These are phyloP conservation scores for Galeopterus variegatus DNA, from an alignment of 2,113 vertebrate species.

Conservation along the genomic window DNA sequence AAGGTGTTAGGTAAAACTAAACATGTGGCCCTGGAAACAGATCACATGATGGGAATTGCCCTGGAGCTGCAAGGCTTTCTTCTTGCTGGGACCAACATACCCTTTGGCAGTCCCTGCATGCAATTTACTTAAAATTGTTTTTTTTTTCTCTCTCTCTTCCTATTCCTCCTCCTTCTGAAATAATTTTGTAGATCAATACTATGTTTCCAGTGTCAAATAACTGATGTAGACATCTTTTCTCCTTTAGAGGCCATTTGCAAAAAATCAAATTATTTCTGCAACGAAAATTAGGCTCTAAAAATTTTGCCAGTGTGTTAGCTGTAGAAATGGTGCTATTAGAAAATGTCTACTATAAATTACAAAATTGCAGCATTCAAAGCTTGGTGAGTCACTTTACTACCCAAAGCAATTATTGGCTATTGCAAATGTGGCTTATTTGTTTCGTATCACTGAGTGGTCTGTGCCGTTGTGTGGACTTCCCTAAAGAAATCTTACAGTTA, in stretches of 20 bases:
- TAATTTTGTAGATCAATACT: constrained; percentile 80
- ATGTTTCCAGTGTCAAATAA: constrained; percentile 74
- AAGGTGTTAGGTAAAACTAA: constrained; percentile 75
- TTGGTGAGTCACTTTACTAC: constrained; percentile 40
- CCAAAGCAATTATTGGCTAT: constrained; percentile 50
- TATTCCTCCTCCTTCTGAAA: background rate
- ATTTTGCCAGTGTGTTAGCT: constrained; percentile 70
- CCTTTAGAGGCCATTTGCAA: constrained; percentile 81
- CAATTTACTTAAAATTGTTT: constrained; percentile 78
- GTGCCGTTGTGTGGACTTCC: background rate
- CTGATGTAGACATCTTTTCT: constrained; percentile 72
- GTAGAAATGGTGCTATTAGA: constrained; percentile 4
- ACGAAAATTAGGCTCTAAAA: constrained; percentile 57
- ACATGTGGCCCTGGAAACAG: constrained; percentile 74
- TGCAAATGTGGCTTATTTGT: background rate
- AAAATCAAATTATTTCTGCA: constrained; percentile 77
- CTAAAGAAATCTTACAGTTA: constrained; percentile 17
- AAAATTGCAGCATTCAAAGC: background rate
- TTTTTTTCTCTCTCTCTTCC: background rate
- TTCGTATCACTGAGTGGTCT: constrained; percentile 3
- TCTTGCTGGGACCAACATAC: constrained; percentile 76
- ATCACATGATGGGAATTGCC: constrained; percentile 62
- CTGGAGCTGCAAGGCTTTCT: constrained; percentile 41
- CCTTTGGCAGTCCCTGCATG: constrained; percentile 71
- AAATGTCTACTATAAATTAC: constrained; percentile 38